Evolutionary conservation across 1,140 invertebrate species (phyloP).

Genomic region (Sitophilus oryzae): DNA sequence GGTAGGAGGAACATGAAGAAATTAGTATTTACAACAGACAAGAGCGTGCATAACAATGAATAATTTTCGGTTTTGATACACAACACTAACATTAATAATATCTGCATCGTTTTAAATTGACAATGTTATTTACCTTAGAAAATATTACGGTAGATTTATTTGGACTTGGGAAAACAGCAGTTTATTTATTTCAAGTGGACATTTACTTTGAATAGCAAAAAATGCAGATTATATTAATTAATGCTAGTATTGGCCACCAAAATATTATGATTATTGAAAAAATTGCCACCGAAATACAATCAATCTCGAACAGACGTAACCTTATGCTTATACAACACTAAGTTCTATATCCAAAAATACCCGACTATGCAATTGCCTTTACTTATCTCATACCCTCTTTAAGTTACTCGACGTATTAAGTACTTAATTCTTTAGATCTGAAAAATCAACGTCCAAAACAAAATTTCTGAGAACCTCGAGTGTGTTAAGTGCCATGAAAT

Average conservation of each 20-base stretch:
- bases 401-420: not conserved
- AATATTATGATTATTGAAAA: not conserved
- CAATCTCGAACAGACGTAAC: not conserved
- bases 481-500: too few relatives aligned
- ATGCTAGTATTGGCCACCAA: not conserved
- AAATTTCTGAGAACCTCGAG: too few relatives aligned
- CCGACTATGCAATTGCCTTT: not conserved
- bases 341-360: not conserved
- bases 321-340: not conserved
- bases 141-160: too few relatives aligned
- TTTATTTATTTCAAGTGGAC: too few relatives aligned
- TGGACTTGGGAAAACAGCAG: too few relatives aligned
- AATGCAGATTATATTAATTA: not conserved
- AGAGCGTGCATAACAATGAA: slow-evolving; percentile 20
- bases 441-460: too few relatives aligned
- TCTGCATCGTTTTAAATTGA: too few relatives aligned
- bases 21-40: slow-evolving; percentile 30
- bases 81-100: too few relatives aligned
- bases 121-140: too few relatives aligned
- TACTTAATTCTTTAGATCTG: too few relatives aligned
- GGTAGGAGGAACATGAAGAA: slow-evolving; percentile 22
- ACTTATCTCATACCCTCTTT: not conserved
- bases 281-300: too few relatives aligned
- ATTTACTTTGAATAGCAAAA: too few relatives aligned
- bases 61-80: not conserved